Evolutionary conservation across 2,888 invertebrate genomes (phyloP).

Genomic region (Athetis lepigone): DNA sequence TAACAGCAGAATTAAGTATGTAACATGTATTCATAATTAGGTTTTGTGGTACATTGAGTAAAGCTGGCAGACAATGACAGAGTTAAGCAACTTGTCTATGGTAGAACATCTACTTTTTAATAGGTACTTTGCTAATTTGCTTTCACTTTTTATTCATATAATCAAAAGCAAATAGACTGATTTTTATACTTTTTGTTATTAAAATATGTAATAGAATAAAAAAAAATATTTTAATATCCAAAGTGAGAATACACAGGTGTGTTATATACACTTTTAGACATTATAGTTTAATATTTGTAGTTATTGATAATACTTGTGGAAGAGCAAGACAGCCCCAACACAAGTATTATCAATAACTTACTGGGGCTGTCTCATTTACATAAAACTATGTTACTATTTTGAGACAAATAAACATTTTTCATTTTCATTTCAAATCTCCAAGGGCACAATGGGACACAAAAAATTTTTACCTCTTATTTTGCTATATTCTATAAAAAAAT

Average conservation of each 20-base stretch:
- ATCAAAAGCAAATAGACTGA: not conserved
- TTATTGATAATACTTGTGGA: too few relatives aligned
- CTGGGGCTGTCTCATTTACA: too few relatives aligned
- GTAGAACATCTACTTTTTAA: not conserved
- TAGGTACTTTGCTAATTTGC: not conserved
- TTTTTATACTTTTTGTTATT: not conserved
- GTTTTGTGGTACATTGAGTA: not conserved
- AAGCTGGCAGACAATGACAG: not conserved
- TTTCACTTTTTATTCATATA: not conserved
- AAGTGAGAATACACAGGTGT: not conserved
- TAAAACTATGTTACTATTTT: too few relatives aligned
- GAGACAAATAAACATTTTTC: too few relatives aligned
- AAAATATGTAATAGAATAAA: not conserved
- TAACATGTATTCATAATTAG: not conserved
- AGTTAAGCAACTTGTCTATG: not conserved
- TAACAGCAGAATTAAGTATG: not conserved
- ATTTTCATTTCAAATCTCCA: too few relatives aligned
- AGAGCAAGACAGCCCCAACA: too few relatives aligned
- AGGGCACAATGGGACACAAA: too few relatives aligned
- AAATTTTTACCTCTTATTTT: too few relatives aligned
- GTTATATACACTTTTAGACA: too few relatives aligned
- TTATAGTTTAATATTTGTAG: not conserved
- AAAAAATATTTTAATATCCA: not conserved
- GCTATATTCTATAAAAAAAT: too few relatives aligned
- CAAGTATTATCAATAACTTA: too few relatives aligned